Evolutionary conservation across 2,113 vertebrate genomes (phyloP), one percentile per base, ranked within the genome.

Genomic region (Alethe castanea): DNA sequence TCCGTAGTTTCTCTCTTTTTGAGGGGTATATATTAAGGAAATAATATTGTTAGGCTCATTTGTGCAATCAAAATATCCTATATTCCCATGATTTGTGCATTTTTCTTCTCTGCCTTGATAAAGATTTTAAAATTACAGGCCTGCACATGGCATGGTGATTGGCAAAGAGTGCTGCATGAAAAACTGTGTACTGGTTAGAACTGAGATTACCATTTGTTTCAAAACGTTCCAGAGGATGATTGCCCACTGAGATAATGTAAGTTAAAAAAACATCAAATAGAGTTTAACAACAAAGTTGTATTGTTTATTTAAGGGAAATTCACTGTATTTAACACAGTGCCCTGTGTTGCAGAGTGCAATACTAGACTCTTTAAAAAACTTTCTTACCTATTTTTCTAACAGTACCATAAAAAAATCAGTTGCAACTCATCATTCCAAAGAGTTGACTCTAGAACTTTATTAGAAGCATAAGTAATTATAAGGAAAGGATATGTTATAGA

Each of bases 161-260:
- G 85, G 90, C 1, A 0, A 94, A 94, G 64, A 56, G 36, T 61
- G 28, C 69, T 93, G 72, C 71, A 35, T 53, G 64, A 65, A 88
- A 59, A 79, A 78, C 82, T 77, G 31, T 64, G 84, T 69, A 84
- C 80, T 90, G 72, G 40, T 74, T 84, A 96, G 82, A 97, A 95
- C 33, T 86, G 90, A 96, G 96, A 97, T 95, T 62, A 88, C 70
- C 80, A 57, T 95, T 97, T 91, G 95, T 96, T 98, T 97, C 89
- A 96, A 94, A 97, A 96, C 66, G 94, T 96, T 97, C 95, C 96
- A 91, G 61, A 91, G 97, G 97, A 96, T 12, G 96, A 98, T 97
- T 92, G 94, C 96, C 95, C 88, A 62, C 42, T 87, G 86, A 97
- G 96, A 97, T 97, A 98, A 95, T 52, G 47, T 40, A 90, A 89